These are phyloP conservation scores for Panulirus ornatus DNA, from an alignment of 1,140 invertebrate genomes.

Conservation along the genomic window DNA sequence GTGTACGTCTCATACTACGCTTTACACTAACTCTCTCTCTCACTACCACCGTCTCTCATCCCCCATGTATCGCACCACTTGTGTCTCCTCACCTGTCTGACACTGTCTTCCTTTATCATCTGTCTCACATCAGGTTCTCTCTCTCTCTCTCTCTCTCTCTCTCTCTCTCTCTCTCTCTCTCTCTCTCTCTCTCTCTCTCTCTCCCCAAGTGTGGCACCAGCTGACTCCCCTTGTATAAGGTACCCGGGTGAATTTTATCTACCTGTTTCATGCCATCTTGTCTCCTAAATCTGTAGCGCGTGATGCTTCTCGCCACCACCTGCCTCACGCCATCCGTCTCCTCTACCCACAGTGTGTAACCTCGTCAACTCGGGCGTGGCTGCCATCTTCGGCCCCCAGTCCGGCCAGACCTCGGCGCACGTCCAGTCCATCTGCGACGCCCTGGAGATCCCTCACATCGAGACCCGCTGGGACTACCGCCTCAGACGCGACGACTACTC, in stretches of 20 bases:
- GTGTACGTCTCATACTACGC: too few relatives aligned
- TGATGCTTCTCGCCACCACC: too few relatives aligned
- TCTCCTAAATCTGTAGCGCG: too few relatives aligned
- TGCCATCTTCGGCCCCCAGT: conserved; percentile 82
- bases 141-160: background rate
- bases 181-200: conserved; percentile 13
- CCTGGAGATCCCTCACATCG: conserved; percentile 82
- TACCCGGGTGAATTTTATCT: too few relatives aligned
- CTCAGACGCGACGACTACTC: conserved; percentile 82
- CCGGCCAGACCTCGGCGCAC: conserved; percentile 59
- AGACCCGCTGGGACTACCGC: conserved; percentile 84
- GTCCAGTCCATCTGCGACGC: conserved; percentile 63
- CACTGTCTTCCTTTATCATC: background rate
- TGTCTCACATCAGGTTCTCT: background rate
- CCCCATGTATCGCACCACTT: background rate
- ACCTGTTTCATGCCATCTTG: too few relatives aligned
- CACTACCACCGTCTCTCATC: background rate
- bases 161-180: conserved; percentile 7
- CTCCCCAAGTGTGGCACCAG: background rate
- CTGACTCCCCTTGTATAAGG: background rate
- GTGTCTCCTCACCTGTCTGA: background rate
- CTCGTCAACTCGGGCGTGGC: conserved; percentile 83
- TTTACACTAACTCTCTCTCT: background rate
- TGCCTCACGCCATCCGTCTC: background rate
- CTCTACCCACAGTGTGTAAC: conserved; percentile 81